Base-by-base conservation (phyloP, 2,797 vertebrate species). In the Thripadectes ignobilis region DNA sequence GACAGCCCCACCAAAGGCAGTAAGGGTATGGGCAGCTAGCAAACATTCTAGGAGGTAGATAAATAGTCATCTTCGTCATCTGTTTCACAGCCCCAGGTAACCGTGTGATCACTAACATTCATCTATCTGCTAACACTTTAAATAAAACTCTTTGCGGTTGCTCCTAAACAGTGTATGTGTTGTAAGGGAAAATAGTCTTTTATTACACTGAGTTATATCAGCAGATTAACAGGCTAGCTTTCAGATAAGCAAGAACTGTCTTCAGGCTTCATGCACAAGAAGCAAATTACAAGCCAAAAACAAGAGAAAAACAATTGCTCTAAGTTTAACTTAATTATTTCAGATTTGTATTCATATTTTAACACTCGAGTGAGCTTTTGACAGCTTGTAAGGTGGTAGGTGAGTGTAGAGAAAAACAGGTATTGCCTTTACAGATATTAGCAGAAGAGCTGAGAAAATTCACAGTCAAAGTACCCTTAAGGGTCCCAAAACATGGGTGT, bases 371-470 rank as follows among this genome's bases (percentile, higher is more conserved):
- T 62, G 73, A 84, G 27, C 26, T 89, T 83, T 67, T 88, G 57
- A 81, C 34, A 91, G 51, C 20, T 68, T 75, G 45, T 78, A 65
- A 91, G 49, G 43, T 77, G 27, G 45, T 34, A 93, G 45, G 32
- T 80, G 19, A 91, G 48, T 43, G 34, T 30, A n/a, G n/a, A 91
- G 49, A 82, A 63, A 89, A 85, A 55, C 34, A 69, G 55, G 30
- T 51, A 87, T 32, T 79, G 57, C 74, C 55, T 89, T 89, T 72
- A 85, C 52, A 75, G 19, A 3, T 10, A 29, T 85, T 77, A 91
- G 26, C 51, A 79, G 63, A 67, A 87, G 12, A 85, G 29, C 30
- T 94, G 84, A 77, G 91, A 95, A 96, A 93, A 85, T 68, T 92
- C 93, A 71, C 72, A 91, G 78, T 12, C 65, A 65, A 49, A 89